These are phyloP conservation scores for Drosophila asahinai DNA, from an alignment of 1,140 invertebrate species.

Conservation along the genomic window DNA sequence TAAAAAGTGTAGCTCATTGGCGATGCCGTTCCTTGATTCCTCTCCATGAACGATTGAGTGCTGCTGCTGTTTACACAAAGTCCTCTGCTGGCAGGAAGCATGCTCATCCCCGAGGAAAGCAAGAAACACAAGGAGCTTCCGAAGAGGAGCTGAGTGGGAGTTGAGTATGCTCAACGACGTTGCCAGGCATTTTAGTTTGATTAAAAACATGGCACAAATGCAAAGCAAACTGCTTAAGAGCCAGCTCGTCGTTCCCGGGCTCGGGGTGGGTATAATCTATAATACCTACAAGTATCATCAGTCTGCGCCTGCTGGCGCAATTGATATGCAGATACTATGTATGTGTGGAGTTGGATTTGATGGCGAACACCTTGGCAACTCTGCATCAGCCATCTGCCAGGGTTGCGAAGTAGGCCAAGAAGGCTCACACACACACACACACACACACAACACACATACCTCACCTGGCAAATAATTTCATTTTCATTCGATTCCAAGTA, in stretches of 20 bases:
- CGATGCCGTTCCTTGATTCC: background rate
- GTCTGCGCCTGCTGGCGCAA: constrained; percentile 51
- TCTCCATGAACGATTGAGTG: constrained; percentile 8
- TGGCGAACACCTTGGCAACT: constrained; percentile 52
- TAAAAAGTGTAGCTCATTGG: constrained; percentile 6
- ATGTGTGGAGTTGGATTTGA: constrained; percentile 9
- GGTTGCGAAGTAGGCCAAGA: constrained; percentile 44
- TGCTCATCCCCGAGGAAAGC: constrained; percentile 18
- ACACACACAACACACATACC: background rate
- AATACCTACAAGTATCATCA: constrained; percentile 38
- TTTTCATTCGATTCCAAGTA: constrained; percentile 46
- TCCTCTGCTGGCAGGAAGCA: constrained; percentile 6
- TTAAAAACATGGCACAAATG: constrained; percentile 66
- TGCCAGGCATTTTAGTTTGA: constrained; percentile 79
- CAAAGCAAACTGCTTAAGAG: constrained; percentile 24
- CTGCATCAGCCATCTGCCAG: constrained; percentile 23
- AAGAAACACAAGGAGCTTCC: background rate
- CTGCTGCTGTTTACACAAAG: constrained; percentile 12
- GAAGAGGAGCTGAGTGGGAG: constrained; percentile 4
- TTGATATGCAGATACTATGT: constrained; percentile 62
- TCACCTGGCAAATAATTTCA: constrained; percentile 38
- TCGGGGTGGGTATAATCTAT: constrained; percentile 32
- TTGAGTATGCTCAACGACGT: constrained; percentile 33
- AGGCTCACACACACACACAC: constrained; percentile 4
- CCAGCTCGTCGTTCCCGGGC: too few relatives aligned